Base-by-base conservation (phyloP, 2,888 invertebrate species). In the Chaitophorus viminalis region DNA sequence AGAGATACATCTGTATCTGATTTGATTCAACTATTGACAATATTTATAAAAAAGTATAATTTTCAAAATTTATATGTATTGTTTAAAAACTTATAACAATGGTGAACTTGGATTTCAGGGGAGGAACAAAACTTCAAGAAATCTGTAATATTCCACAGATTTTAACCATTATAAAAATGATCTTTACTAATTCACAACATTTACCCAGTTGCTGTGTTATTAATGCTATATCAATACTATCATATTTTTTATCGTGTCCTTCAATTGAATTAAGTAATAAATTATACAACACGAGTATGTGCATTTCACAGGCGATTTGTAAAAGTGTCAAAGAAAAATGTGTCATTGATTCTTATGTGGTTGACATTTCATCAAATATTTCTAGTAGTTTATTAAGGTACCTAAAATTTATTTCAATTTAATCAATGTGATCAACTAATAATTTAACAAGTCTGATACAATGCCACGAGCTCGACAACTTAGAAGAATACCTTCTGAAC, bases 1-100 rank as follows among this genome's bases (percentile, higher is more conserved):
- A 46, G 18, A 9, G 74, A 87, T 75, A 60, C 74, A 8, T 78
- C 25, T 65, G 60, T 81, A 65, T n/a, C 65, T 74, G 74, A 87
- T 81, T 65, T 87, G 33, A 81, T 81, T 87, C 81, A 87, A 74
- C 11, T 87, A 46, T 81, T 87, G n/a, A 65, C 65, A 39, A 81
- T 87, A 81, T 39, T 87, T 60, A 81, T 87, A 46, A 87, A 81
- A 87, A 87, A 87, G 87, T 84, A 76, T 6, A 8, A 5, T 76
- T 31, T 46, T 52, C 11, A 31, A 70, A 52, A 52, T 78, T 60
- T 54, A 54, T 21, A 65, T 36, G 14, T 54, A 18, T 31, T 65
- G 65, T 9, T 36, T 79, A 39, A 65, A 65, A 2, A n/a, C 18
- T 25, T 68, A 29, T 6, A 68, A n/a, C 68, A 9, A 29, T 46